Conservation (phyloP, 2,113 vertebrate species). For the Seriola dumerili region DNA sequence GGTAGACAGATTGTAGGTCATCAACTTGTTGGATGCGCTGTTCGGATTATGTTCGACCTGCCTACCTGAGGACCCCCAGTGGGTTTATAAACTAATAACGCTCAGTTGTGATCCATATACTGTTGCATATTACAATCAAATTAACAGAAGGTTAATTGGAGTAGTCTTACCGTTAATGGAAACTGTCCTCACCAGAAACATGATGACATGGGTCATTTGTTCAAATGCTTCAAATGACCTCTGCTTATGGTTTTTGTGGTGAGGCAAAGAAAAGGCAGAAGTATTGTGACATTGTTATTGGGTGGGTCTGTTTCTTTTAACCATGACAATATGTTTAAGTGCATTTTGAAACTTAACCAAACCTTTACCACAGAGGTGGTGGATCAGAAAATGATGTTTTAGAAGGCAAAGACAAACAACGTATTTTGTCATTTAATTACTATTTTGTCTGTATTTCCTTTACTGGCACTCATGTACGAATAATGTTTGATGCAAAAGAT, state of each 20-base stretch:
- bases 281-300: not conserved
- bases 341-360: not conserved
- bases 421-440: not conserved
- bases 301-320: not conserved
- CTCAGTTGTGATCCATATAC: not conserved
- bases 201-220: too few relatives aligned
- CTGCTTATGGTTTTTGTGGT: not conserved
- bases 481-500: slow-evolving; percentile 12
- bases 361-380: not conserved
- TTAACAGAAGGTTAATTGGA: slow-evolving; percentile 39
- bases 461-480: not conserved
- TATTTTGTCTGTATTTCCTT: not conserved
- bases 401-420: not conserved
- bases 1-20: slow-evolving; percentile 41
- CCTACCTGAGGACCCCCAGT: slow-evolving; percentile 2
- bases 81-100: slow-evolving; percentile 31
- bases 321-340: not conserved
- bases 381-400: not conserved
- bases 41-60: slow-evolving; percentile 21
- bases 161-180: slow-evolving; percentile 11
- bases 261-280: not conserved
- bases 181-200: slow-evolving; percentile 7
- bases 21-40: slow-evolving; percentile 10
- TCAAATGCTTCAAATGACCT: slow-evolving; percentile 1
- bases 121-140: slow-evolving; percentile 19